Percentiles rank a stretch among this genome's conserved stretches.
Conservation (phyloP, 2,888 invertebrate genomes). For the Oligia latruncula region DNA sequence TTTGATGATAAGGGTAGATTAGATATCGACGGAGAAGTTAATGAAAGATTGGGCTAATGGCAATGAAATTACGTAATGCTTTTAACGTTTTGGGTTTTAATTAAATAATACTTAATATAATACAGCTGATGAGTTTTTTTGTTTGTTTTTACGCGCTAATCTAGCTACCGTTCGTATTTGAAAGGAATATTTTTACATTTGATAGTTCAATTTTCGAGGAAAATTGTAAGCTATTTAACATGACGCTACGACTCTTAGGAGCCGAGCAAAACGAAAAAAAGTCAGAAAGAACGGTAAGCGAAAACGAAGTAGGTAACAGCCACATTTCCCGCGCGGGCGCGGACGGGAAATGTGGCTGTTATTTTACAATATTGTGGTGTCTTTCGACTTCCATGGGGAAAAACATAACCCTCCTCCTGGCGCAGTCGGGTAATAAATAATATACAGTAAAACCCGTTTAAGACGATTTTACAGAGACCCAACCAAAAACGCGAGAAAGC, state of each 20-base stretch:
- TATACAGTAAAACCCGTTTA: no score
- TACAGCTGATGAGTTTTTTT: not conserved
- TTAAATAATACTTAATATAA: not conserved
- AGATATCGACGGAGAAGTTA: not conserved
- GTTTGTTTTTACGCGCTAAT: not conserved
- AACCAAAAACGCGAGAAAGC: no score
- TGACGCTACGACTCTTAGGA: not conserved
- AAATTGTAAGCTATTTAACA: not conserved
- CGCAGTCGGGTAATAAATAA: no score
- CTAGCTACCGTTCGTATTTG: not conserved
- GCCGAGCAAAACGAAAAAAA: not conserved
- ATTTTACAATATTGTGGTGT: not conserved
- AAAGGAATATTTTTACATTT: not conserved
- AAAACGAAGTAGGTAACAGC: not conserved
- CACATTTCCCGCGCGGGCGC: not conserved
- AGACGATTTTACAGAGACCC: no score
- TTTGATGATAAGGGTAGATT: conserved; percentile 12
- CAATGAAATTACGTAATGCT: conserved; percentile 20
- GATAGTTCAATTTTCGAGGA: not conserved
- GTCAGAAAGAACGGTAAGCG: not conserved
- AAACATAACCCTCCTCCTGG: no score
- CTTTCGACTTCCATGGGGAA: not conserved
- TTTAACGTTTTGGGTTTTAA: conserved; percentile 8
- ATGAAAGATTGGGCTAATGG: conserved; percentile 30
- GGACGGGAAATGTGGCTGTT: not conserved